phyloP scores from a whole-genome alignment of 2,888 invertebrate species.

The Ormyrus thymus region DNA sequence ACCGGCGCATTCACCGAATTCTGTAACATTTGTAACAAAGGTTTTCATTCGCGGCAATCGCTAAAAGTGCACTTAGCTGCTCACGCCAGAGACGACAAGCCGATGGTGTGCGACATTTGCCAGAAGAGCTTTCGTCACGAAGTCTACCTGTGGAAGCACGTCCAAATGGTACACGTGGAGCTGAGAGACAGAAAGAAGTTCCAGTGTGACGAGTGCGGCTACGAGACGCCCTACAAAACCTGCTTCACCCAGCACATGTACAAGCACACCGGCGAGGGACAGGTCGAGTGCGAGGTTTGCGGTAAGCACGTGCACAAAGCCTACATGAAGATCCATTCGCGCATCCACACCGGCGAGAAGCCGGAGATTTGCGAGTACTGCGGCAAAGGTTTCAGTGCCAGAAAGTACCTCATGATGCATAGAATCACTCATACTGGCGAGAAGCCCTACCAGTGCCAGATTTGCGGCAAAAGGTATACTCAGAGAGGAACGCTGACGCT shows the following conservation, averaged over 20 bases:
- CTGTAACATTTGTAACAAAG: slow-evolving; percentile 71
- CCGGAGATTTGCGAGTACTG: slow-evolving; percentile 68
- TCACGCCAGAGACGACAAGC: slow-evolving; percentile 59
- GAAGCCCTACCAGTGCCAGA: slow-evolving; percentile 66
- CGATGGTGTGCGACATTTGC: slow-evolving; percentile 64
- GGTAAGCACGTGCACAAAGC: slow-evolving; percentile 69
- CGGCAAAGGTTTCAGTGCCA: slow-evolving; percentile 65
- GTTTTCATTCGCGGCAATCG: slow-evolving; percentile 68
- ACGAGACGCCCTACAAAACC: slow-evolving; percentile 73
- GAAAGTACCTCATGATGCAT: slow-evolving; percentile 66
- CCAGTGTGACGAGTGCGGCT: slow-evolving; percentile 75
- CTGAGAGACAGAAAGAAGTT: slow-evolving; percentile 75
- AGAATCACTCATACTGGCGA: slow-evolving; percentile 66
- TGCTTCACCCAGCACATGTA: slow-evolving; percentile 73
- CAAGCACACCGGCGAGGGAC: slow-evolving; percentile 72
- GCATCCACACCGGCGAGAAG: slow-evolving; percentile 68
- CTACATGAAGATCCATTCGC: slow-evolving; percentile 65
- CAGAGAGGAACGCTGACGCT: slow-evolving; percentile 69
- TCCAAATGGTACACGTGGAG: slow-evolving; percentile 63
- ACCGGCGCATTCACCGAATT: slow-evolving; percentile 75
- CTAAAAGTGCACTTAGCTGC: slow-evolving; percentile 70
- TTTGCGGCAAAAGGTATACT: slow-evolving; percentile 70
- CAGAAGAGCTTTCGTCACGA: slow-evolving; percentile 76
- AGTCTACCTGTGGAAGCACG: slow-evolving; percentile 76
- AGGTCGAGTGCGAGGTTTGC: slow-evolving; percentile 72